Base-by-base conservation (phyloP, 2,113 vertebrate species). In the Gnathonemus echidnorhynchus region DNA sequence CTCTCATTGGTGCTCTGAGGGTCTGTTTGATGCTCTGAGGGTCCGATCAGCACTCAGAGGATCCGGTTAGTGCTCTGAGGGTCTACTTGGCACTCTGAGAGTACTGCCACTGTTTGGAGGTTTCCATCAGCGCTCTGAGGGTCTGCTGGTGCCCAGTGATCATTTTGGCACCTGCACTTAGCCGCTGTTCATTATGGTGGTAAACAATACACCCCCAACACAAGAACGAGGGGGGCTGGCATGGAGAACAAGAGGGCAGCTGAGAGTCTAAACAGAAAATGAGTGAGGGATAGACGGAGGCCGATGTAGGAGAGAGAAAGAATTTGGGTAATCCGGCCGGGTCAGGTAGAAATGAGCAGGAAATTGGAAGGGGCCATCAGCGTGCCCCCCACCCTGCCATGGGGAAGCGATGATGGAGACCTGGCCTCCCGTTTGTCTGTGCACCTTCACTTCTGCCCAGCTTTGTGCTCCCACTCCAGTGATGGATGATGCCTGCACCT, bases 401-500 rank as follows among this genome's bases (percentile, higher is more conserved):
- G n/a, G 8, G 21, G 8, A 62, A 9, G 58, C 24, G 24, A 24
- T 62, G 56, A n/a, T 24, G 24, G 56, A n/a, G 24, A n/a, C 17
- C 52, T n/a, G 56, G 56, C 24, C 24, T 10, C 58, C 58, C 8
- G 8, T n/a, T 62, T 62, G 24, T 62, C 7, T 62, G 24, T 62
- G 8, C 56, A 9, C 56, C n/a, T 11, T 66, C n/a, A 91, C 35
- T 77, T 42, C 39, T 10, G 42, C 80, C 45, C 7, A 48, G 80
- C n/a, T 66, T 66, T 27, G 62, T 66, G n/a, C 9, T 27, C 62
- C 62, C 62, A 66, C 9, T 27, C 9, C 62, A 31, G 94, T 89
- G 48, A 80, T 93, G 95, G 96, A 95, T 96, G 96, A 97, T 96
- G 95, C 85, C 87, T 35, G 39, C n/a, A 21, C 90, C 85, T 94